phyloP scores from a whole-genome alignment of 2,113 vertebrate species.

The Ophthalmotilapia sp. region DNA sequence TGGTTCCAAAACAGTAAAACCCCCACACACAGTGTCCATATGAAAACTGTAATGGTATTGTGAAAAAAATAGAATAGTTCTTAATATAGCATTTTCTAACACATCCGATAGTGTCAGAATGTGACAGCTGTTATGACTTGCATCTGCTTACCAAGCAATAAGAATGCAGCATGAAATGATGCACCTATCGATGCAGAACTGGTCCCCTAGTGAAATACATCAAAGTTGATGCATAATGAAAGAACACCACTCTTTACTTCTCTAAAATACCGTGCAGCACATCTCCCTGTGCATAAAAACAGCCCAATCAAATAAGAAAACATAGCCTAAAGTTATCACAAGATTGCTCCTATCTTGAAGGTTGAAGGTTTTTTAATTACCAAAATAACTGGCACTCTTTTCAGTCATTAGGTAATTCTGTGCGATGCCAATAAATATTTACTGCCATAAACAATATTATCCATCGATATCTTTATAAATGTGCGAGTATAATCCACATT shows the following conservation, averaged over 20 bases:
- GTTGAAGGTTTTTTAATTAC: not conserved
- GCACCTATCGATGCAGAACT: not conserved
- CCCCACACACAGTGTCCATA: not conserved
- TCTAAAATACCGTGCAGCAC: not conserved
- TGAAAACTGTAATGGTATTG: not conserved
- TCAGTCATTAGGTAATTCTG: not conserved
- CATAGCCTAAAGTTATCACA: not conserved
- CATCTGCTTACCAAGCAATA: not conserved
- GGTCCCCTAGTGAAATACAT: not conserved
- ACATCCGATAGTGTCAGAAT: not conserved
- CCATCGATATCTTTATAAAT: not conserved
- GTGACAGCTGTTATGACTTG: not conserved
- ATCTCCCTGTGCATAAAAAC: not conserved
- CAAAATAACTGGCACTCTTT: not conserved
- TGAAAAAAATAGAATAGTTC: not conserved
- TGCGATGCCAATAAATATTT: not conserved
- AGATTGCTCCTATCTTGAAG: not conserved
- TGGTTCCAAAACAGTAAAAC: not conserved
- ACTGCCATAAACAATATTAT: not conserved
- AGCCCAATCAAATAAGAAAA: not conserved
- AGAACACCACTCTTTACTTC: not conserved
- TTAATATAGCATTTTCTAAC: not conserved
- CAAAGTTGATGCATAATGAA: not conserved
- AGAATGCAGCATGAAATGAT: not conserved
- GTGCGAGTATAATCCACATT: not conserved